Conservation (phyloP, 2,113 vertebrate species). For the Apteryx mantelli region DNA sequence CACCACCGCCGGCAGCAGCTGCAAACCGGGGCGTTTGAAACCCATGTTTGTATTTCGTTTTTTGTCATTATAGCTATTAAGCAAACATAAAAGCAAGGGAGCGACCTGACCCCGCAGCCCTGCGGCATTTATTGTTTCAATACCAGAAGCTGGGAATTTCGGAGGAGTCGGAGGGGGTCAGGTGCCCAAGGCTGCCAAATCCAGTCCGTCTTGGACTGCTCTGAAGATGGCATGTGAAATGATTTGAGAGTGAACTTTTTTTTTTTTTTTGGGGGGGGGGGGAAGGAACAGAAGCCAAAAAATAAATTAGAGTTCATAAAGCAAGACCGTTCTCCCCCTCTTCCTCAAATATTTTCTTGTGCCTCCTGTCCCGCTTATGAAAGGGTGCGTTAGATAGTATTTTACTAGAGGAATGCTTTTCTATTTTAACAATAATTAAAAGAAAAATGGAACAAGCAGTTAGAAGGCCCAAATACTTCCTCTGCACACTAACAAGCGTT, state of each 20-base stretch:
- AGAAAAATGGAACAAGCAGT: background rate
- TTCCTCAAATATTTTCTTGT: background rate
- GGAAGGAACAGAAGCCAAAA: background rate
- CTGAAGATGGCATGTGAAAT: background rate
- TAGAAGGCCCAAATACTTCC: background rate
- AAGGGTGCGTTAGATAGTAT: background rate
- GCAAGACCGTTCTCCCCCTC: background rate
- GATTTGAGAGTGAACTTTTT: background rate
- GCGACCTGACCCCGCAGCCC: background rate
- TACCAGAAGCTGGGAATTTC: background rate
- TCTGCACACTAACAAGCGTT: background rate
- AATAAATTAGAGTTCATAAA: background rate
- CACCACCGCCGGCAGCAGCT: accelerated
- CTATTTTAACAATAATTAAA: background rate
- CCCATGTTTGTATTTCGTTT: background rate
- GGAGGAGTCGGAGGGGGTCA: background rate
- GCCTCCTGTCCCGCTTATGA: background rate
- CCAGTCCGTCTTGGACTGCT: too few relatives aligned
- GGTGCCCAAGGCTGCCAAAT: background rate
- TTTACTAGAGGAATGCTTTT: background rate
- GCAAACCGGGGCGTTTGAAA: background rate
- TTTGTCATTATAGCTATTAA: background rate
- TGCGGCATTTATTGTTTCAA: too few relatives aligned
- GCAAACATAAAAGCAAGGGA: background rate
- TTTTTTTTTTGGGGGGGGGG: background rate